A percentile compares a stretch with the other conserved stretches of the same genome.
Evolutionary conservation across 1,140 invertebrate genomes (phyloP).

Genomic region (Ctenoplectra terminalis): DNA sequence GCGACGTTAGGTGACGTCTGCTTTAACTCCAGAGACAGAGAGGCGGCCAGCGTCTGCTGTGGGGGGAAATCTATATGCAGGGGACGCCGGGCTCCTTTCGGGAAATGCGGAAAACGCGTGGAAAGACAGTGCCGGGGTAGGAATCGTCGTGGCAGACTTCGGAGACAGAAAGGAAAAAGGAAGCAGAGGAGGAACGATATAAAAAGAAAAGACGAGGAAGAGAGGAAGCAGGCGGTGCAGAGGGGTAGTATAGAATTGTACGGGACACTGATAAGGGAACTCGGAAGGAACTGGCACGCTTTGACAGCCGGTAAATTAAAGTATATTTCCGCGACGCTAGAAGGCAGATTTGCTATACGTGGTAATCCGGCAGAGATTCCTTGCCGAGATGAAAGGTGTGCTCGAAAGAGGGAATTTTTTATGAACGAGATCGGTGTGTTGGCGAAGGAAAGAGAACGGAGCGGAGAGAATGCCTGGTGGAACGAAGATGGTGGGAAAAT

Average conservation of each 20-base stretch:
- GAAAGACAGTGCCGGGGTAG: constrained; percentile 16
- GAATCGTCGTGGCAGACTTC: constrained; percentile 2
- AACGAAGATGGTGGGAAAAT: constrained; percentile 43
- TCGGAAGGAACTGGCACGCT: constrained; percentile 64
- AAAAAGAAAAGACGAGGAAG: not conserved
- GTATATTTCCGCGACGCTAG: constrained; percentile 68
- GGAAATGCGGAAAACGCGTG: constrained; percentile 41
- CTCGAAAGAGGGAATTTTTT: constrained; percentile 66
- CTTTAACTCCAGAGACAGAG: constrained; percentile 49
- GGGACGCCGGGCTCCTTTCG: constrained; percentile 10
- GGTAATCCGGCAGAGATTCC: constrained; percentile 62
- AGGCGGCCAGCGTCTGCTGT: constrained; percentile 2
- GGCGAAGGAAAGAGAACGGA: constrained; percentile 1
- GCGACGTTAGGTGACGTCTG: constrained; percentile 58
- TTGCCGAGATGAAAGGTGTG: constrained; percentile 62
- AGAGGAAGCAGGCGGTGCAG: not conserved
- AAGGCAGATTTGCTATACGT: constrained; percentile 63
- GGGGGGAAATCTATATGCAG: constrained; percentile 39
- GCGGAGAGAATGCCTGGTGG: constrained; percentile 18
- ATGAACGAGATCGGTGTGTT: constrained; percentile 64
- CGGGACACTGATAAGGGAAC: constrained; percentile 63
- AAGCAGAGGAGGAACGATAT: not conserved
- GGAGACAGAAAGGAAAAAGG: not conserved
- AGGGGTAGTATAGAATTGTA: constrained; percentile 26
- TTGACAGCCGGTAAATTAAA: constrained; percentile 70